Conservation (phyloP, 2,888 invertebrate genomes). For the Trypoxylon attenuatum region DNA sequence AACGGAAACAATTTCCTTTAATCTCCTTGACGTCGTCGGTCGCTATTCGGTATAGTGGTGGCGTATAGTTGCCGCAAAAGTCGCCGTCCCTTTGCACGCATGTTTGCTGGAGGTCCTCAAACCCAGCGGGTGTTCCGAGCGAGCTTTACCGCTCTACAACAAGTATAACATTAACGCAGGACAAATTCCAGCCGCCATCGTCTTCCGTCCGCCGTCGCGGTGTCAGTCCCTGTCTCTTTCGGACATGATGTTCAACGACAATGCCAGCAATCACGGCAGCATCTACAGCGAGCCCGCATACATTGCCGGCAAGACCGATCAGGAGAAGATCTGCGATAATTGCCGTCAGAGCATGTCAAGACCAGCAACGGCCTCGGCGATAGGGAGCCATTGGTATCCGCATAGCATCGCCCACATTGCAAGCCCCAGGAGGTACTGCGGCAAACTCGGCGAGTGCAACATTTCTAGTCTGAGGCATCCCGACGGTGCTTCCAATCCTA, state of each 20-base stretch:
- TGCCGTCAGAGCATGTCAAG: slow-evolving; percentile 83
- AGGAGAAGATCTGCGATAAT: slow-evolving; percentile 86
- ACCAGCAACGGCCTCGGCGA: slow-evolving; percentile 81
- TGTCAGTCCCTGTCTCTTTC: slow-evolving; percentile 84
- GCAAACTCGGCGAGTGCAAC: slow-evolving; percentile 77
- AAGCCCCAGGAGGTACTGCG: slow-evolving; percentile 82
- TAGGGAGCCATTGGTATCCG: slow-evolving; percentile 81
- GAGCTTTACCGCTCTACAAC: slow-evolving; percentile 29
- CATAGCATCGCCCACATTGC: slow-evolving; percentile 73
- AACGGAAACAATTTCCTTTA: no score
- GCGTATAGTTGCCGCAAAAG: no score
- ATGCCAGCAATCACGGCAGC: slow-evolving; percentile 84
- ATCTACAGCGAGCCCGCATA: slow-evolving; percentile 92
- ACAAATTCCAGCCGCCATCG: slow-evolving; percentile 67
- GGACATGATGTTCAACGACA: slow-evolving; percentile 81
- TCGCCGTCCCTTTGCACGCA: no score
- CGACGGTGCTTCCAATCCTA: slow-evolving; percentile 95
- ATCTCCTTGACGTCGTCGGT: no score
- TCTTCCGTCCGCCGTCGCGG: slow-evolving; percentile 77
- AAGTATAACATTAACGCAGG: slow-evolving; percentile 59
- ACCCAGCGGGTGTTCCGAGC: not conserved
- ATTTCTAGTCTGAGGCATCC: slow-evolving; percentile 88
- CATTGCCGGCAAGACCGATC: slow-evolving; percentile 75
- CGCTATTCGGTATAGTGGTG: no score
- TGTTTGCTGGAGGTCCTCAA: no score